These are phyloP conservation scores for Gambelia wislizenii DNA, from an alignment of 2,797 vertebrate species.

Conservation along the genomic window DNA sequence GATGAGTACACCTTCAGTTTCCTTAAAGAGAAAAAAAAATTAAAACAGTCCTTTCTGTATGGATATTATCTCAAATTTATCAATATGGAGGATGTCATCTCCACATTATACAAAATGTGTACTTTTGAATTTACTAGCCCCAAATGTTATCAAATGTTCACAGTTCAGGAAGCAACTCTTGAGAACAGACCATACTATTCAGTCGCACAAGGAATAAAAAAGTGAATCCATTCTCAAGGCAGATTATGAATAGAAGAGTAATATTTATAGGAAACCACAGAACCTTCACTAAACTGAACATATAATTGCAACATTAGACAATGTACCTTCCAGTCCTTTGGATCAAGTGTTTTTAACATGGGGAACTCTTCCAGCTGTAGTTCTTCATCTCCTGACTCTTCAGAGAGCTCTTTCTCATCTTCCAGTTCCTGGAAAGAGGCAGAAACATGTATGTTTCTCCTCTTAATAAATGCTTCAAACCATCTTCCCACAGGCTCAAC, in stretches of 20 bases:
- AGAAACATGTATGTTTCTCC: conserved; percentile 92
- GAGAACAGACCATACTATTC: background rate
- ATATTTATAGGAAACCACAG: background rate
- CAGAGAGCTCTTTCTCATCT: conserved; percentile 93
- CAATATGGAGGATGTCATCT: background rate
- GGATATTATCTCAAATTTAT: background rate
- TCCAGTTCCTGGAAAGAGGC: conserved; percentile 97
- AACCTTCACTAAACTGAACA: background rate
- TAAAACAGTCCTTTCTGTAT: background rate
- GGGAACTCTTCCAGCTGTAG: conserved; percentile 93
- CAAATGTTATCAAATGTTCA: background rate
- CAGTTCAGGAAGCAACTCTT: background rate
- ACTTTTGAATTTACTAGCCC: background rate
- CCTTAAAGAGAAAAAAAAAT: background rate
- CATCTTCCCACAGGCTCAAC: conserved; percentile 98
- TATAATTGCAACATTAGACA: accelerated
- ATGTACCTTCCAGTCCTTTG: conserved; percentile 98
- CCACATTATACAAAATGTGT: background rate
- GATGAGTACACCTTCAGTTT: background rate
- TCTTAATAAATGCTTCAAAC: conserved; percentile 96
- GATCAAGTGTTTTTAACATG: conserved; percentile 95
- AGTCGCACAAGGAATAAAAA: background rate
- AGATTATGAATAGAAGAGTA: accelerated
- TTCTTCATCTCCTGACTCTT: conserved; percentile 96
- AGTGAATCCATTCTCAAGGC: background rate